phyloP scores from a whole-genome alignment of 2,113 vertebrate genomes.

The Sylvicapra grimmia region DNA sequence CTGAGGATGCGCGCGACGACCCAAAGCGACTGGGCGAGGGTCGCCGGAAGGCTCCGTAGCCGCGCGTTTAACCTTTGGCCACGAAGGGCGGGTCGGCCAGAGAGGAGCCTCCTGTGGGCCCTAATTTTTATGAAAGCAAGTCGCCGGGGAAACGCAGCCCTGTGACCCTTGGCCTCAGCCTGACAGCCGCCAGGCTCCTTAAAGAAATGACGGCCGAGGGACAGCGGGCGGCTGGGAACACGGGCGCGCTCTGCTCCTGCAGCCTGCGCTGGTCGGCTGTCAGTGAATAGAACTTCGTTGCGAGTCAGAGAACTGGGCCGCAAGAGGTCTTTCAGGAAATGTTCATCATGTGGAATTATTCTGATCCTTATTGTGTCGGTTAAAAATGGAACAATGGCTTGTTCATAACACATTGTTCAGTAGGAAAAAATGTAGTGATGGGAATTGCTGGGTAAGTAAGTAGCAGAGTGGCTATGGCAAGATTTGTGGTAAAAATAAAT shows the following conservation, averaged over 20 bases:
- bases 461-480: not conserved
- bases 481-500: constrained; percentile 9
- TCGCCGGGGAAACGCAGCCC: not conserved
- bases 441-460: not conserved
- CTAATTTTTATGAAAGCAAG: not conserved
- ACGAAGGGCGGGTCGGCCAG: not conserved
- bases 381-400: constrained; percentile 42
- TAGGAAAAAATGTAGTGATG: not conserved
- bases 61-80: not conserved
- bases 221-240: accelerated
- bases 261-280: too few relatives aligned
- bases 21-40: not conserved
- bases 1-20: not conserved
- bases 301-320: not conserved
- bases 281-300: not conserved
- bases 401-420: constrained; percentile 27
- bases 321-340: constrained; percentile 47
- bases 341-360: not conserved
- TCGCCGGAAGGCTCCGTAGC: not conserved
- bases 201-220: not conserved
- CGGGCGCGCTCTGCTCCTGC: not conserved
- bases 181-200: constrained; percentile 1
- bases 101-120: not conserved
- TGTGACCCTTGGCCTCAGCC: not conserved
- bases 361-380: not conserved